Evolutionary conservation across 2,113 vertebrate species (phyloP).

Genomic region (Pterocles burchelli): DNA sequence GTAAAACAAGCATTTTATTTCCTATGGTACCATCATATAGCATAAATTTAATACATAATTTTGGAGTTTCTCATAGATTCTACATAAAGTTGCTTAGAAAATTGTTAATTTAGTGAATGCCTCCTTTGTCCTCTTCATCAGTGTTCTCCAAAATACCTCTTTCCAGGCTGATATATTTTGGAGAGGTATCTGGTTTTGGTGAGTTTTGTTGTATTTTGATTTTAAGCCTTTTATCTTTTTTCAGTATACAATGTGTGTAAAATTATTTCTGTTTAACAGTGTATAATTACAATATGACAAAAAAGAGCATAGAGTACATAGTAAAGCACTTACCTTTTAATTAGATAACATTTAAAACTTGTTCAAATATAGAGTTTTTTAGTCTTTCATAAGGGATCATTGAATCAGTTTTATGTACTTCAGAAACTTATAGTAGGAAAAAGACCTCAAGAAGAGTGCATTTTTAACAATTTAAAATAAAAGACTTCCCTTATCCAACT

Average conservation of each 20-base stretch:
- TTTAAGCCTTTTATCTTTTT: neutral
- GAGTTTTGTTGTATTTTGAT: neutral
- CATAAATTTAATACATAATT: neutral
- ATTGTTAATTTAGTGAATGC: neutral
- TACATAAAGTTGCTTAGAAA: neutral
- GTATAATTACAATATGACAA: neutral
- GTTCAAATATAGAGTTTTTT: neutral
- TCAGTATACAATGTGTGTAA: neutral
- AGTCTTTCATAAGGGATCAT: neutral
- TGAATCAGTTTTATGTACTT: neutral
- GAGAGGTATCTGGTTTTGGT: neutral
- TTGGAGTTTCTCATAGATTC: neutral
- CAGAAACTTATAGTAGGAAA: constrained; percentile 9
- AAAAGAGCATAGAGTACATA: neutral
- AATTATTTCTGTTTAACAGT: neutral
- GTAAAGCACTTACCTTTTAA: neutral
- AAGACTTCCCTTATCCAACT: constrained; percentile 38
- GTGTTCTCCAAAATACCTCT: neutral
- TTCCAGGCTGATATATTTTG: neutral
- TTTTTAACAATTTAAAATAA: constrained; percentile 60
- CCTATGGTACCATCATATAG: neutral
- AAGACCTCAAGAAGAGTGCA: neutral
- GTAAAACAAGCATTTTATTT: neutral
- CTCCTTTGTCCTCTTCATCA: neutral
- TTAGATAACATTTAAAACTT: neutral